Evolutionary conservation across 2,113 vertebrate species (phyloP).

Genomic region (Orycteropus afer): DNA sequence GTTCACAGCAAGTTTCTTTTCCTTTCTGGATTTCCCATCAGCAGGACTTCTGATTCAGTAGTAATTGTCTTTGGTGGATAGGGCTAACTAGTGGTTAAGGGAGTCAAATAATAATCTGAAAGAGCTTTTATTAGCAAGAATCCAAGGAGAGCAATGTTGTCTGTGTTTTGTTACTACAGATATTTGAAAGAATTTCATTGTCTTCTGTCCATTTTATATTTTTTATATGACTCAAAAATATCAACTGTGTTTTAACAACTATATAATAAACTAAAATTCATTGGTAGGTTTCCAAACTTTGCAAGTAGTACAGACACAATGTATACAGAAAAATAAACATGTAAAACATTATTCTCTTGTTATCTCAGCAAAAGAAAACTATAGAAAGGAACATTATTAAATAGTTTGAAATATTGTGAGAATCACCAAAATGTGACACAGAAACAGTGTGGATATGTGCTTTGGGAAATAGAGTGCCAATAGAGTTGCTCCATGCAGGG

Average conservation of each 20-base stretch:
- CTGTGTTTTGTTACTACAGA: background rate
- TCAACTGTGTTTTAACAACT: background rate
- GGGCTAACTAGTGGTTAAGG: background rate
- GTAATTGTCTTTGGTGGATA: background rate
- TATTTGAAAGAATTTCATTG: background rate
- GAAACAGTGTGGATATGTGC: no score
- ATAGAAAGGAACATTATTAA: background rate
- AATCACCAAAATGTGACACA: no score
- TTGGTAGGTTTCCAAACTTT: background rate
- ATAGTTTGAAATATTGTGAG: no score
- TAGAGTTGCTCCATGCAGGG: no score
- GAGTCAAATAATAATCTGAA: fast-evolving
- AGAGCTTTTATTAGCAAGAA: background rate
- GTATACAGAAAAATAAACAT: background rate
- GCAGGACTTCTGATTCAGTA: background rate
- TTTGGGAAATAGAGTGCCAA: no score
- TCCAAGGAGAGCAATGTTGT: background rate
- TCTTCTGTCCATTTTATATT: background rate
- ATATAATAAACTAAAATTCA: background rate
- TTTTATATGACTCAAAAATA: background rate
- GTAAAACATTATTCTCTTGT: background rate
- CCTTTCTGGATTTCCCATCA: background rate
- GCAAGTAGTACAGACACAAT: background rate
- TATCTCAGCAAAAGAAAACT: background rate
- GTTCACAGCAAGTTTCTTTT: background rate